Evolutionary conservation across 2,888 invertebrate species (phyloP), one percentile per base, ranked within the genome.

Genomic region (Elgonia sp.): DNA sequence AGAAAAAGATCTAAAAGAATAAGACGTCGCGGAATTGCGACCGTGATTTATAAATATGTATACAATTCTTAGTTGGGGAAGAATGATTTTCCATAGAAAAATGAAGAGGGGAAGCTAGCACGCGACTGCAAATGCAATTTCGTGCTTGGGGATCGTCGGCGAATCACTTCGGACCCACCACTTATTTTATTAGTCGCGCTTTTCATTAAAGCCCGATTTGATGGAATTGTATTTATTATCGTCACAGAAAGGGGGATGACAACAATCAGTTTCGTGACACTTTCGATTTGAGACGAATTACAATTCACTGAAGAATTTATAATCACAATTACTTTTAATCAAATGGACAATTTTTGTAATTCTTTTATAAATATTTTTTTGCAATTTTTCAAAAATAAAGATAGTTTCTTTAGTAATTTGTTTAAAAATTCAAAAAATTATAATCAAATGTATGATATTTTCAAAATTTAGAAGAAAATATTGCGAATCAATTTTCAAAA

Each of bases 171-270:
- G 89, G 89, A 90, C 90, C 90, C 84, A 90, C 92, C 92, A 92
- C 92, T 92, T 92, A 93, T 92, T 93, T 93, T 92, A 93, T 93
- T 93, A 93, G 92, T 91, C 92, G 92, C 91, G 91, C 92, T 92
- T 92, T 93, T 93, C 93, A 92, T 92, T 92, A 92, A 91, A 91
- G 90, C 91, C 89, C 91, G 91, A 93, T 92, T 93, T 91, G 91
- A 92, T 92, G 91, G 92, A 92, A 93, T 93, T 92, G 91, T 91
- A 92, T 92, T 92, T 92, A 91, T 92, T 91, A 91, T 90, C 87
- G 86, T 88, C 82, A 85, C 83, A 77, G 42, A 60, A 50, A 46
- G 72, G 82, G 86, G 88, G 85, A 69, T 72, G 76, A 67, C 84
- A 63, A 83, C 82, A 84, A 82, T 40, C 72, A 86, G 84, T 84